Base-by-base conservation (phyloP, 2,113 vertebrate genomes). In the Axis porcinus region DNA sequence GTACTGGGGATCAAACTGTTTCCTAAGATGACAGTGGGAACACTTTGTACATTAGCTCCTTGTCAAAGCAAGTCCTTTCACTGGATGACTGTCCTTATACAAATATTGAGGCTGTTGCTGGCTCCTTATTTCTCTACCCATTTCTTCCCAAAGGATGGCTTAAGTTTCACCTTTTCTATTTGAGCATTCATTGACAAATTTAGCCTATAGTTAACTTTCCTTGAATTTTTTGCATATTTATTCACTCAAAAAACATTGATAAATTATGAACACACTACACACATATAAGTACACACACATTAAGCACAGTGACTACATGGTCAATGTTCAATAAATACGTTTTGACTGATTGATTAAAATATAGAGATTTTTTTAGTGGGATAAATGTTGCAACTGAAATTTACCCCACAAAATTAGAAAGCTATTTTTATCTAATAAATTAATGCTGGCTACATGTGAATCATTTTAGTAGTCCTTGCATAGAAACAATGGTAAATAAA, bases 361-460 rank as follows among this genome's bases (percentile, higher is more conserved):
- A 95, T 16, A 67, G 0, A 70, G 5, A 58, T 79, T 45, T 55
- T 67, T 70, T 95, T 40, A 62, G 52, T 50, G 28, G 4, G 47
- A 36, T 28, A 82, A 67, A 47, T 25, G 21, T 33, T 70, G 27
- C 45, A 19, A 58, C 82, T 5, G 54, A 84, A 95, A 54, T 43
- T 83, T 50, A 64, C 3, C 7, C 78, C 60, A 43, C 36, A 89
- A 95, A 86, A 55, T 57, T 25, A 43, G 9, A 94, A 47, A 67
- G 33, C 2, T 89, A 30, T 67, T 92, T 95, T 97, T 83, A 67
- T 87, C n/a, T 92, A 81, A 81, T 86, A 91, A 95, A 64, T 84
- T 16, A 91, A 92, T 90, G 6, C 28, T 94, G 54, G 2, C 19
- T 85, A 16, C 58, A 7, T 81, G 28, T 93, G 19, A 92, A 67